These are phyloP conservation scores for Psittacula derbiana DNA, from an alignment of 2,797 vertebrate species.

Conservation along the genomic window DNA sequence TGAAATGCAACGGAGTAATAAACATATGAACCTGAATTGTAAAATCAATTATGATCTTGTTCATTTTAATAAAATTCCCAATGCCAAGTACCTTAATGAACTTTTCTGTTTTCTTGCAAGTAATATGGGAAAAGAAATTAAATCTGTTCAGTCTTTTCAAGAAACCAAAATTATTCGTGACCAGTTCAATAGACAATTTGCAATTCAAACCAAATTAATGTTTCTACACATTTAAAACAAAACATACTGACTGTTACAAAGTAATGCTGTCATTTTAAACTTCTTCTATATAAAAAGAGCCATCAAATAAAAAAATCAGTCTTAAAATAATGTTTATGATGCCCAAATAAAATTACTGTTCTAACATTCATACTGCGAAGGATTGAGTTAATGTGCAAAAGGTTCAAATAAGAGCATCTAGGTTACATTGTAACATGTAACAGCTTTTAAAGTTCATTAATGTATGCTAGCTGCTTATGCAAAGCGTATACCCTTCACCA, in stretches of 20 bases:
- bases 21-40: not conserved
- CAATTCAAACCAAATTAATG: accelerated
- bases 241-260: not conserved
- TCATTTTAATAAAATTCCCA: not conserved
- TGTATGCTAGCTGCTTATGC: not conserved
- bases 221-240: not conserved
- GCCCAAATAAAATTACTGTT: not conserved
- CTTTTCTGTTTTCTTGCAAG: not conserved
- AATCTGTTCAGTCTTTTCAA: not conserved
- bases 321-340: not conserved
- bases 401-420: not conserved
- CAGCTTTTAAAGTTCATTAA: not conserved
- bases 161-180: not conserved
- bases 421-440: not conserved
- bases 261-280: not conserved
- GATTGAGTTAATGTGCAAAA: not conserved
- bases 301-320: not conserved
- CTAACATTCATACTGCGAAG: not conserved
- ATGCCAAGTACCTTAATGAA: not conserved
- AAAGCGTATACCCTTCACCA: not conserved
- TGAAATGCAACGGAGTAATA: not conserved
- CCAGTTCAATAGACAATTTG: not conserved
- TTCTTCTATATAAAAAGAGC: not conserved
- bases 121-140: not conserved
- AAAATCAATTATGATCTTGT: not conserved